These are phyloP conservation scores for Buphagus erythrorhynchus DNA, from an alignment of 2,797 vertebrate genomes.

Conservation along the genomic window DNA sequence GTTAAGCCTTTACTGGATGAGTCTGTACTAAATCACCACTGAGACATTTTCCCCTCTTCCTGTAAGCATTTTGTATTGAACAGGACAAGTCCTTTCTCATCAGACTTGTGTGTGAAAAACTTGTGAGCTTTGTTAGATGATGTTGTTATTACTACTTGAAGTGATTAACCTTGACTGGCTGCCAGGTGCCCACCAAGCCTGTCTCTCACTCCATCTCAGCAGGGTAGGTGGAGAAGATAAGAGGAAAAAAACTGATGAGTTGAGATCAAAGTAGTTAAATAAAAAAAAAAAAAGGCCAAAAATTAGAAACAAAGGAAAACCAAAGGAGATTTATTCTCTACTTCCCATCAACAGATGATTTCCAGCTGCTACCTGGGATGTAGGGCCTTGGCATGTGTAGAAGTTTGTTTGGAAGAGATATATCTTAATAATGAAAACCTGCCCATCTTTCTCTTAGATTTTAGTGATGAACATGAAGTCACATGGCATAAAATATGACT, in stretches of 20 bases:
- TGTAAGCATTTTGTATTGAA: not conserved
- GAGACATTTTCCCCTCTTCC: not conserved
- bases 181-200: not conserved
- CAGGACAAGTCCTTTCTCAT: not conserved
- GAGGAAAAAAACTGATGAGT: not conserved
- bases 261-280: not conserved
- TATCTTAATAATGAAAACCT: not conserved
- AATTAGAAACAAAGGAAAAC: not conserved
- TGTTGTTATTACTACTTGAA: not conserved
- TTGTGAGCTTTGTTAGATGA: not conserved
- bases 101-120: not conserved
- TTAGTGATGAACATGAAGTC: not conserved
- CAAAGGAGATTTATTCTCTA: not conserved
- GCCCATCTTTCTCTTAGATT: not conserved
- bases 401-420: not conserved
- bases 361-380: not conserved
- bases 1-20: not conserved
- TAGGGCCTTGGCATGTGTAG: not conserved
- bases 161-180: not conserved
- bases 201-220: not conserved
- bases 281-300: not conserved
- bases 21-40: not conserved
- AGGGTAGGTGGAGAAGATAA: not conserved
- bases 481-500: not conserved
- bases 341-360: not conserved